Evolutionary conservation across 2,113 vertebrate species (phyloP), one percentile per base, ranked within the genome.

Genomic region (Caracal caracal): DNA sequence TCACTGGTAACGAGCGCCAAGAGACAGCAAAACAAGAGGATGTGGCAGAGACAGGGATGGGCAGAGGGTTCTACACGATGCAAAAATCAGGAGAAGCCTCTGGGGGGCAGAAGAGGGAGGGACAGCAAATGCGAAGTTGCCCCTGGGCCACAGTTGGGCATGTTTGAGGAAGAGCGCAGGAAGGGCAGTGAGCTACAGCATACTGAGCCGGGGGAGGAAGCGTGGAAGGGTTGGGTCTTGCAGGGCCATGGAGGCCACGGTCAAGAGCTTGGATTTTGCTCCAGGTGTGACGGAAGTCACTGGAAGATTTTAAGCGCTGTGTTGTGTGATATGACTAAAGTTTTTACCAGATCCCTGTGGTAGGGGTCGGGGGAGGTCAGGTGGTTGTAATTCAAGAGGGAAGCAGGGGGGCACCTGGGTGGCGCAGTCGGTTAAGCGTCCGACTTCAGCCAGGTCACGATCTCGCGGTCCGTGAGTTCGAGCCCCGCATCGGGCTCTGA

Each of bases 261-360:
- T 49, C 83, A 63, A 65, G 84, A n/a, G 24, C 49, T 8, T 78
- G 88, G 30, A 51, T 51, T 82, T 88, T 76, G 37, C 73, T 61
- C 28, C 28, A 61, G 59, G 37, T 12, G 43, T 9, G 40, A 33
- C 24, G 15, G 20, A 81, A 86, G 24, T 79, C 84, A 24, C 49
- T 66, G 16, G 35, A 33, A 92, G 49, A 56, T 20, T 71, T 65
- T 75, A 61, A 66, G 59, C 19, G 5, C 17, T 79, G 63, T 26
- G 63, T 22, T 10, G 35, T 26, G n/a, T 33, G 35, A 79, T 68
- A 5, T 4, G n/a, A 24, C 68, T 71, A 61, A 40, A 37, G 10
- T 37, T 37, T 66, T 56, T 37, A 33, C 68, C 59, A 35, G 47
- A 13, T 80, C 51, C 9, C 68, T 68, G 35, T n/a, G 28, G 30